Conservation (phyloP, 2,113 vertebrate genomes). For the Hydrolagus affinis region DNA sequence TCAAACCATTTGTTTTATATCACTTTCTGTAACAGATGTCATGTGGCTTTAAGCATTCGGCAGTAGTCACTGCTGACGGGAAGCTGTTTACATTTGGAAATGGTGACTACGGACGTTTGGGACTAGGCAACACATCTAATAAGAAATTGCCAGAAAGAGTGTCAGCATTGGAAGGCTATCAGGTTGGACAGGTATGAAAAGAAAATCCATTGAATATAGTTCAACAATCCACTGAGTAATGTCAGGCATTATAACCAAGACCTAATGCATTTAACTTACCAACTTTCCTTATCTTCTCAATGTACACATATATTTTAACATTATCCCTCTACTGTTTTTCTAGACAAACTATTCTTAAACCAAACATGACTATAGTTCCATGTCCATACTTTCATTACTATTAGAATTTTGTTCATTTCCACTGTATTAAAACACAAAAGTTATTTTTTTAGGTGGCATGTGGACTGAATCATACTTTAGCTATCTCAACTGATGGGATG, state of each 20-base stretch:
- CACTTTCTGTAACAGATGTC: constrained; percentile 55
- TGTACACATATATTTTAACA: neutral
- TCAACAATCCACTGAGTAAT: neutral
- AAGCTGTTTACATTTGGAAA: constrained; percentile 73
- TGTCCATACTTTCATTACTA: neutral
- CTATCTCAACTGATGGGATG: constrained; percentile 69
- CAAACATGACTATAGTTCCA: too few relatives aligned
- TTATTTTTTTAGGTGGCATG: constrained; percentile 61
- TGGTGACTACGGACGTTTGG: constrained; percentile 68
- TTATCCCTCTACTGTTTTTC: neutral
- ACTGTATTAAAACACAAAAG: too few relatives aligned
- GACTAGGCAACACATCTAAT: constrained; percentile 71
- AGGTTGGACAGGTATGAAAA: constrained; percentile 66
- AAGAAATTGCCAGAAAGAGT: constrained; percentile 75
- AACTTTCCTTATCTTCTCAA: neutral
- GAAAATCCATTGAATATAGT: neutral
- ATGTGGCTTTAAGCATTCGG: constrained; percentile 73
- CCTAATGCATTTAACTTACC: neutral
- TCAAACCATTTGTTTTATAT: too few relatives aligned
- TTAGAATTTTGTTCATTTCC: neutral
- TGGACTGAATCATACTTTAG: constrained; percentile 71
- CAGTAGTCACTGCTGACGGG: constrained; percentile 71
- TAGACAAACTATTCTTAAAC: too few relatives aligned
- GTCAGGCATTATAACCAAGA: neutral
- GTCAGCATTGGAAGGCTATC: constrained; percentile 66